These are phyloP conservation scores for Lathamus discolor DNA, from an alignment of 2,113 vertebrate genomes.

Conservation along the genomic window DNA sequence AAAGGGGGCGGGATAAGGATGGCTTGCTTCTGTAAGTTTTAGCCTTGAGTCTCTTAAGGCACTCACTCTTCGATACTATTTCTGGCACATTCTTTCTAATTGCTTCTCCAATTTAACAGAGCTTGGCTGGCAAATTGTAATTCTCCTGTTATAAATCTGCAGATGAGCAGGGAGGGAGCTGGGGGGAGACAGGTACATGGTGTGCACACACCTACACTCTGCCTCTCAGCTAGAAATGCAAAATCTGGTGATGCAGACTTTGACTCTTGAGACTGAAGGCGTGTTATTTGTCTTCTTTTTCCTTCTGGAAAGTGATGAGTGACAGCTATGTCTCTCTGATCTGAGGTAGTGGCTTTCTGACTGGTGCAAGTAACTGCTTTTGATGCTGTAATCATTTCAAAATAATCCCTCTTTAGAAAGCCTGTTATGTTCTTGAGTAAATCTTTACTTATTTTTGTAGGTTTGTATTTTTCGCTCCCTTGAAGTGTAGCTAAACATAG, in stretches of 20 bases:
- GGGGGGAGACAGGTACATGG: not conserved
- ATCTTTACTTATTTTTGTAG: conserved; percentile 27
- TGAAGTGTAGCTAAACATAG: not conserved
- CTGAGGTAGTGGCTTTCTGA: conserved; percentile 28
- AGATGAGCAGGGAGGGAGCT: not conserved
- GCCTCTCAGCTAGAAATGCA: not conserved
- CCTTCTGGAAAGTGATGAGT: not conserved
- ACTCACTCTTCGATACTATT: not conserved
- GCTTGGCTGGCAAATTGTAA: not conserved
- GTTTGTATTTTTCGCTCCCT: conserved; percentile 24
- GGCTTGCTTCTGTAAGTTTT: conserved; percentile 23
- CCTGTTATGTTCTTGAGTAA: conserved; percentile 38
- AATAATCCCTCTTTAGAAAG: conserved; percentile 63
- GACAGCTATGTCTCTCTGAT: conserved; percentile 26
- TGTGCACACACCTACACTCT: not conserved
- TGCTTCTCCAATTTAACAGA: not conserved
- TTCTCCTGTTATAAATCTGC: not conserved
- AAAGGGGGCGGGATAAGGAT: conserved; percentile 1
- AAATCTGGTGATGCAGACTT: not conserved
- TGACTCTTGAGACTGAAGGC: not conserved
- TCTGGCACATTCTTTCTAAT: conserved; percentile 8
- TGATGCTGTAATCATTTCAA: conserved; percentile 49
- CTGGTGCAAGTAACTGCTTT: conserved; percentile 33
- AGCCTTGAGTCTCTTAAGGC: not conserved
- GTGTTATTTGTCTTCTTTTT: not conserved